Percentiles rank a stretch among this genome's conserved stretches.
Evolutionary conservation across 2,113 vertebrate species (phyloP).

Genomic region (Prionailurus bengalensis): DNA sequence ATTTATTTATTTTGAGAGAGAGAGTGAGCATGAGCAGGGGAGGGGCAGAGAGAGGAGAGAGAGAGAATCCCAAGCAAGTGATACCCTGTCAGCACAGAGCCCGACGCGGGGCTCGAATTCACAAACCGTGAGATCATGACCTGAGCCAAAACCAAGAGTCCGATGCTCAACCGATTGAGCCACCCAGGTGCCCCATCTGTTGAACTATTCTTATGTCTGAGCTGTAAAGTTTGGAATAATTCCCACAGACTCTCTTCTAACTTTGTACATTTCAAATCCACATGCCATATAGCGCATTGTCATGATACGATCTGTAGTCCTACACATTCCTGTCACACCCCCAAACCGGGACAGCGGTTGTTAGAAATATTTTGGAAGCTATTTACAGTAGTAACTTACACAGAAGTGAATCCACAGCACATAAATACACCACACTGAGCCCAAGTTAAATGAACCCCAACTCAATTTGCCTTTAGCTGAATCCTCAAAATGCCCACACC

Average conservation of each 20-base stretch:
- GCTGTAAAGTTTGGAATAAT: neutral
- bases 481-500: neutral
- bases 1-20: too few relatives aligned
- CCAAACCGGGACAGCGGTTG: neutral
- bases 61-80: too few relatives aligned
- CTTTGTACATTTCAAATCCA: neutral
- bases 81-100: too few relatives aligned
- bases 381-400: neutral
- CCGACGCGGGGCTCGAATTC: too few relatives aligned
- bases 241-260: neutral
- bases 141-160: too few relatives aligned
- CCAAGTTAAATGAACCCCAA: neutral
- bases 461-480: neutral
- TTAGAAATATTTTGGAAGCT: neutral
- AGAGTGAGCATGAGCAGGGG: too few relatives aligned
- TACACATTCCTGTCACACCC: neutral
- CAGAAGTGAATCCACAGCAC: neutral
- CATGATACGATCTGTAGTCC: accelerated
- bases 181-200: too few relatives aligned
- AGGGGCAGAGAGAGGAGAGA: too few relatives aligned
- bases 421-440: neutral
- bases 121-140: too few relatives aligned
- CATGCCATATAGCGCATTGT: neutral
- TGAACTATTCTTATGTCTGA: neutral
- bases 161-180: too few relatives aligned